Base-by-base conservation (phyloP, 2,797 vertebrate genomes). In the Microcaecilia unicolor region DNA sequence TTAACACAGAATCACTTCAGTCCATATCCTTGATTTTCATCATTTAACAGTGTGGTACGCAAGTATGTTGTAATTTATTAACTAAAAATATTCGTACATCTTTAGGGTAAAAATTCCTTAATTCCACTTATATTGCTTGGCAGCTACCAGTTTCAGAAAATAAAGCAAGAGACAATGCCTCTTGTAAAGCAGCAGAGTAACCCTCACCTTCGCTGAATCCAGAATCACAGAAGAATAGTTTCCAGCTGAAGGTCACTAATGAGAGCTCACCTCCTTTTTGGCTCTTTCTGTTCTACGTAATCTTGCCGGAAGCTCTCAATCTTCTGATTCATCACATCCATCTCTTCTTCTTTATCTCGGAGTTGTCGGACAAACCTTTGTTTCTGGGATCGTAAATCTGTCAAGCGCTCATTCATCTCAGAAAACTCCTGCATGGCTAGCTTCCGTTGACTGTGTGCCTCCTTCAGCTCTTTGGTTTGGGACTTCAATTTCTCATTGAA, bases 381-480 rank as follows among this genome's bases (percentile, higher is more conserved):
- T 72, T 97, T 98, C 48, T 84, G 84, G 32, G 87, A 92, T 81
- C 90, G 85, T 72, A 97, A 79, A 30, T 99, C 94, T 19, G 92
- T 93, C 49, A 96, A 85, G 28, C 85, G 89, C 65, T 93, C 92
- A 33, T 92, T 99, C 64, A 98, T 88, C 77, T 98, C 92, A 25
- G 93, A 91, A 76, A 97, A 98, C 64, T 97, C 94, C 62, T 94
- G 87, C 87, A 98, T 89, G 62, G 92, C 90, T 79, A 97, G 65
- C 74, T 95, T 96, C 64, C 90, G 88, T 77, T 98, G 96, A 70
- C 87, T 90, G 74, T 97, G 94, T 33, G 93, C 90, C 29, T 99
- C 96, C 76, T 99, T 99, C 72, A 99, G 84, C 44, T 99, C 96
- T 73, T 98, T 99, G 35, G 87, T 86, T 72, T 99, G 96, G 58